Evolutionary conservation across 2,888 invertebrate genomes (phyloP), one percentile per base, ranked within the genome.

Genomic region (Pilophorus perplexus): DNA sequence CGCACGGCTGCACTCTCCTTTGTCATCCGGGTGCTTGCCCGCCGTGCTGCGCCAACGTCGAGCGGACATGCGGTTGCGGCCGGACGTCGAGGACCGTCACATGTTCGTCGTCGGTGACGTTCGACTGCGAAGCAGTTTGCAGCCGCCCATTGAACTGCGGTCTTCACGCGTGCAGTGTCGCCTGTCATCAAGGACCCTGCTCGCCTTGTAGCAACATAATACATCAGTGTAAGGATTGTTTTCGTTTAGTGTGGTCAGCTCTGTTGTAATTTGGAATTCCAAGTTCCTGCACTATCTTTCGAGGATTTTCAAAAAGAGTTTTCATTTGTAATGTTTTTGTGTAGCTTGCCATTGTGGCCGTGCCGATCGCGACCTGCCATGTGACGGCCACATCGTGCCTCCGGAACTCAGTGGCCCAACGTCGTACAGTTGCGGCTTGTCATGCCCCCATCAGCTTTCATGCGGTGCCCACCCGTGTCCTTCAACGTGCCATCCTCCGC

Each of bases 21-120:
- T 96, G 95, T 75, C 96, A 97, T 77, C 96, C 96, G 0, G 97
- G 97, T 0, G 93, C 95, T 0, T 97, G 97, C 78, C 93, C 94
- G 1, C 87, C 89, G 0, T 97, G 96, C 74, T 85, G 84, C 72
- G 87, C 89, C 1, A 87, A 87, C 73, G 84, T 90, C 12, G 0
- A 68, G 10, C 64, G 67, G 33, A 55, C 42, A 71, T 93, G 93
- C 73, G 89, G 89, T 2, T 94, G 93, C 74, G 89, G 89, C 0
- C 84, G 83, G 52, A 88, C 86, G 23, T 82, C 81, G 1, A 83
- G 82, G 72, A 80, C 82, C 0, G 83, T 90, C 52, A 82, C 86
- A 68, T 93, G 93, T 76, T 87, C 86, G 74, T 82, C 86, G 67
- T 86, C 86, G 68, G 78, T 85, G 52, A 78, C 85, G 2, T 82